Conservation (phyloP, 2,113 vertebrate genomes). For the Hypanus sabinus region DNA sequence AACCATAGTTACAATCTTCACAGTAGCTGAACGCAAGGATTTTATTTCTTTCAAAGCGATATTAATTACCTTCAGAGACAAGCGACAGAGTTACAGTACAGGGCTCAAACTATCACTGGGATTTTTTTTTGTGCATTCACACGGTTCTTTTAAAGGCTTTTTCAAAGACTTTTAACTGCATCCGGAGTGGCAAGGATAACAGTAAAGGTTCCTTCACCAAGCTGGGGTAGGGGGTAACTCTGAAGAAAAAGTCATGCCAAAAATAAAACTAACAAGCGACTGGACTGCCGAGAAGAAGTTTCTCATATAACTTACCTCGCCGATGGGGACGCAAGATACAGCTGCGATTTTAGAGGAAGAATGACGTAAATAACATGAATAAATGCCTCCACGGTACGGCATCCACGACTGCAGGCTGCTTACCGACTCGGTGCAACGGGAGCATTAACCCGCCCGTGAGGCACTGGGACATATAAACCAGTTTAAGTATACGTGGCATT, state of each 20-base stretch:
- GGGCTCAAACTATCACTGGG: too few relatives aligned
- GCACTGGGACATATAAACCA: background rate
- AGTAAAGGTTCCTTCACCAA: background rate
- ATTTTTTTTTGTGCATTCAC: background rate
- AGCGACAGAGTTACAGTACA: background rate
- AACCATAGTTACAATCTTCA: background rate
- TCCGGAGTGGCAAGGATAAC: background rate
- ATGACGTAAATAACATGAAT: background rate
- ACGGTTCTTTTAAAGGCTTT: background rate
- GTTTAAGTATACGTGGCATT: conserved; percentile 27
- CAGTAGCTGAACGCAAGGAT: too few relatives aligned
- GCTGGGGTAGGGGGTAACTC: background rate
- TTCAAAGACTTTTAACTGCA: background rate
- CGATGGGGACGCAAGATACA: background rate
- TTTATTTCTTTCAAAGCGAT: background rate
- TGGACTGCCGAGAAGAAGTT: background rate
- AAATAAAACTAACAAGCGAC: background rate
- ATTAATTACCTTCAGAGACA: background rate
- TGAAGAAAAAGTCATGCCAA: background rate
- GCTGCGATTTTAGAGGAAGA: background rate
- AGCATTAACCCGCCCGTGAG: background rate
- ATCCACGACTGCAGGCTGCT: background rate
- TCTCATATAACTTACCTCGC: background rate
- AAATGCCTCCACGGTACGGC: background rate
- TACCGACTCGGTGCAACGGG: background rate